Evolutionary conservation across 1,140 invertebrate genomes (phyloP).

Genomic region (Delia radicum): DNA sequence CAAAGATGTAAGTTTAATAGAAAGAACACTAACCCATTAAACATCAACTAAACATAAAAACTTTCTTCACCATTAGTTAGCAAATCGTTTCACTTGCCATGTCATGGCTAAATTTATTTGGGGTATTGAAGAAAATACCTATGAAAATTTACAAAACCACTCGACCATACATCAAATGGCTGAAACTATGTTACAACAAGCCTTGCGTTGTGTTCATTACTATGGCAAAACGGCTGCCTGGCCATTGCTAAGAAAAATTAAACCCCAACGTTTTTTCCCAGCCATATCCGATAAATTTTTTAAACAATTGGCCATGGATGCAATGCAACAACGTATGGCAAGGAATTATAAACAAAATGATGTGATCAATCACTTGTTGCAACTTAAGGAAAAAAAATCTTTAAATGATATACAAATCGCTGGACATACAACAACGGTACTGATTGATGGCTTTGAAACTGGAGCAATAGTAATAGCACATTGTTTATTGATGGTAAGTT

Average conservation of each 20-base stretch:
- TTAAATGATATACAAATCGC: constrained; percentile 29
- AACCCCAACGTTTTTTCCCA: constrained; percentile 26
- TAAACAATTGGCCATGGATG: constrained; percentile 7
- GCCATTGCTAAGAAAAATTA: constrained; percentile 25
- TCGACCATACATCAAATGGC: constrained; percentile 27
- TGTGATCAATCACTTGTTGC: constrained; percentile 27
- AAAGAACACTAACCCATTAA: neutral
- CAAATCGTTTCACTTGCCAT: constrained; percentile 25
- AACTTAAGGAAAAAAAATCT: constrained; percentile 26
- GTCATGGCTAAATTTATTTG: constrained; percentile 28
- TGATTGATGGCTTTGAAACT: constrained; percentile 32
- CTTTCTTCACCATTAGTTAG: constrained; percentile 4
- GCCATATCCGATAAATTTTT: constrained; percentile 22
- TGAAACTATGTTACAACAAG: constrained; percentile 14
- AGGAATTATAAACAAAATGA: neutral
- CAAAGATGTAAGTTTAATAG: constrained; percentile 26
- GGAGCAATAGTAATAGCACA: constrained; percentile 28
- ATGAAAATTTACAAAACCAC: neutral
- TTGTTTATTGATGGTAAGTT: constrained; percentile 27
- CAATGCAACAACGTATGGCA: neutral
- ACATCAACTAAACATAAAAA: neutral
- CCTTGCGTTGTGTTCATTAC: constrained; percentile 22
- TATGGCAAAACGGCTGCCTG: constrained; percentile 25
- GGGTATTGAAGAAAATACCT: constrained; percentile 24
- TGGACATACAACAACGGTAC: constrained; percentile 30